Percentiles rank a stretch among this genome's conserved stretches.
Conservation (phyloP, 2,113 vertebrate genomes). For the Lagopus muta region DNA sequence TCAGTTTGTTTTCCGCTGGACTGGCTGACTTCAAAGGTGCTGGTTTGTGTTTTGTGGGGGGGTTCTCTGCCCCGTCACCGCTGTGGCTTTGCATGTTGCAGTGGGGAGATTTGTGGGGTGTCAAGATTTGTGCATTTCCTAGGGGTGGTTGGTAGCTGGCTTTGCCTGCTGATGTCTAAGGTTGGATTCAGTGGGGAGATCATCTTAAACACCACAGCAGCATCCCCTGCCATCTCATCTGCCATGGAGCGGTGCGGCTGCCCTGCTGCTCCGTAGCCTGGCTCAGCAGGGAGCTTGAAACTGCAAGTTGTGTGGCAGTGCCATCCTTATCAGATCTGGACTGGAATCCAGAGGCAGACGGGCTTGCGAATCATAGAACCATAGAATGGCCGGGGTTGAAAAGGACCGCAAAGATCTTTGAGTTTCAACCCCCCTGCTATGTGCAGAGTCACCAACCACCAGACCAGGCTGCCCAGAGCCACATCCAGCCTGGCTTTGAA, state of each 20-base stretch:
- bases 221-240: background rate
- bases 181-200: background rate
- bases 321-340: background rate
- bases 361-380: background rate
- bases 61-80: background rate
- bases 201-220: background rate
- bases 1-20: background rate
- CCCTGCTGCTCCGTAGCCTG: background rate
- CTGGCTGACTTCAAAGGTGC: background rate
- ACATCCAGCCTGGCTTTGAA: too few relatives aligned
- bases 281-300: background rate
- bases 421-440: too few relatives aligned
- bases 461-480: too few relatives aligned
- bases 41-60: background rate
- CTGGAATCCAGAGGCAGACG: background rate
- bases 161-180: background rate
- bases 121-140: background rate
- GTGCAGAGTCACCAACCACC: too few relatives aligned
- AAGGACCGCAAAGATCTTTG: too few relatives aligned
- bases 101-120: background rate
- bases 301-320: background rate
- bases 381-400: too few relatives aligned
- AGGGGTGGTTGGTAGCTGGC: rapidly evolving
- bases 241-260: background rate
- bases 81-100: background rate